Evolutionary conservation across 2,797 vertebrate species (phyloP).

Genomic region (Hyperoplus lanceolatus): DNA sequence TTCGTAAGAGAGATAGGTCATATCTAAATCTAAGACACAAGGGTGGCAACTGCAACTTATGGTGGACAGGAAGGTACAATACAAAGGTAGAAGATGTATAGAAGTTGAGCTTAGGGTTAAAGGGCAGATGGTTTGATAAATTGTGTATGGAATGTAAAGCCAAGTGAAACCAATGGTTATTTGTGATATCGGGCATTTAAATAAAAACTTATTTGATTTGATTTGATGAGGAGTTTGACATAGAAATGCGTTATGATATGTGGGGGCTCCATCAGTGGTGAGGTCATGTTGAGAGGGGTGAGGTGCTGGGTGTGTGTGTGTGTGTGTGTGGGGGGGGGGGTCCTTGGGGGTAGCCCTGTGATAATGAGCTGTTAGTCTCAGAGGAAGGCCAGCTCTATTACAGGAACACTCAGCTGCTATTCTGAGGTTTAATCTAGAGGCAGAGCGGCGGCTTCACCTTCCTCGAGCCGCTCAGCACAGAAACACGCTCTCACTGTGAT

Average conservation of each 20-base stretch:
- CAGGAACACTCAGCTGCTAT: conserved; percentile 74
- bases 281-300: conserved; percentile 56
- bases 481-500: conserved; percentile 48
- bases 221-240: no score
- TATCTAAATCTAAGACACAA: conserved; percentile 23
- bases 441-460: conserved; percentile 68
- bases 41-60: background rate
- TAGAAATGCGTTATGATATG: conserved; percentile 19
- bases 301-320: conserved; percentile 16
- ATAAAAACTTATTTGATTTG: no score
- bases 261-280: conserved; percentile 42
- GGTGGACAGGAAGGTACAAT: conserved; percentile 9
- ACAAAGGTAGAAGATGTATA: conserved; percentile 7
- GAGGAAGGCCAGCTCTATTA: conserved; percentile 78
- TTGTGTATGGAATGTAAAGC: no score
- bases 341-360: conserved; percentile 76
- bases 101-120: background rate
- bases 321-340: conserved; percentile 8
- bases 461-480: conserved; percentile 65
- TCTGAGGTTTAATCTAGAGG: conserved; percentile 78
- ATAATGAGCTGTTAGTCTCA: conserved; percentile 87
- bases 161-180: no score
- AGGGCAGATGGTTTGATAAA: no score
- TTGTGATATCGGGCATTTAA: no score
- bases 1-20: conserved; percentile 33